Percentiles rank a stretch among this genome's conserved stretches.
Conservation (phyloP, 2,797 vertebrate species). For the Pseudochirops cupreus region DNA sequence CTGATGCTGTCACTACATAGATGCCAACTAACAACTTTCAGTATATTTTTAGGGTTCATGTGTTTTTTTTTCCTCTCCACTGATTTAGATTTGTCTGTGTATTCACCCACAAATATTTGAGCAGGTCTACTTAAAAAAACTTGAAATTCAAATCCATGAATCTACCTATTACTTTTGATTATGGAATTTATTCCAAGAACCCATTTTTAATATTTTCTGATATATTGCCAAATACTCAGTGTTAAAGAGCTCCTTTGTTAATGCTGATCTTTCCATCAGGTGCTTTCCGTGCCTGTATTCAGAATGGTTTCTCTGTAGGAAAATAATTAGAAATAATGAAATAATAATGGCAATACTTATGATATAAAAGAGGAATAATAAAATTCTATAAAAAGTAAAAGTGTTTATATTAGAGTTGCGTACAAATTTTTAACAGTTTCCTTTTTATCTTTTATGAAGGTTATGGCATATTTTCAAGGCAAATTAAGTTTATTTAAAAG, state of each 20-base stretch:
- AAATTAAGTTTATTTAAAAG: background rate
- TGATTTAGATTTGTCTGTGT: background rate
- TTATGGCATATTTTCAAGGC: background rate
- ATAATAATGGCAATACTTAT: background rate
- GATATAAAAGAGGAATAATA: background rate
- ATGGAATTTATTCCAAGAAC: background rate
- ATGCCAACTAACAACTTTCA: background rate
- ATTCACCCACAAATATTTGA: background rate
- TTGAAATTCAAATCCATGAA: background rate
- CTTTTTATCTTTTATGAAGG: background rate
- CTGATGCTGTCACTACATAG: background rate
- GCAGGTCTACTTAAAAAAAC: background rate
- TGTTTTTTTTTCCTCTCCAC: background rate
- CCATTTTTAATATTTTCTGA: background rate
- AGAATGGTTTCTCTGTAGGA: background rate
- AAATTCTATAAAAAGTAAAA: background rate
- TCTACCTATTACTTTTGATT: background rate
- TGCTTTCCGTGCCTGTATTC: background rate
- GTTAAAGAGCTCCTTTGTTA: background rate
- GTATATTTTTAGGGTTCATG: background rate
- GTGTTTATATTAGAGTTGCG: background rate
- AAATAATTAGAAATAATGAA: constrained; percentile 4
- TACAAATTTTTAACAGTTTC: background rate
- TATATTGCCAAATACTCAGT: background rate
- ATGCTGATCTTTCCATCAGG: background rate